Percentiles rank a stretch among this genome's conserved stretches.
Conservation (phyloP, 2,113 vertebrate species). For the Falco punctatus region DNA sequence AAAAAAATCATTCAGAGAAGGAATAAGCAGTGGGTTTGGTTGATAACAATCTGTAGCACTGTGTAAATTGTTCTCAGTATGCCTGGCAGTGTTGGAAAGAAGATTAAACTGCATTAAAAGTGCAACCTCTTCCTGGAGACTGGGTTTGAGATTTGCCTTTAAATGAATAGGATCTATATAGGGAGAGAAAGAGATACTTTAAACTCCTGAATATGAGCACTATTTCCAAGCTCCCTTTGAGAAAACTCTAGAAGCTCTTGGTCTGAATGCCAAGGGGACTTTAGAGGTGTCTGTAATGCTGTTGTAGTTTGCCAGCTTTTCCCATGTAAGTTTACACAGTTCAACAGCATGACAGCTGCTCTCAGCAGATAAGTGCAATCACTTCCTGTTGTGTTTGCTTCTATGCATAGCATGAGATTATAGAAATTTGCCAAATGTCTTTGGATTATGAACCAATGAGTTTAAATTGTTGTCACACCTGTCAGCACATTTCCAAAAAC, state of each 20-base stretch:
- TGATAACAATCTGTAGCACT: not conserved
- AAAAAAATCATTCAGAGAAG: not conserved
- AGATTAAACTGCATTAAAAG: not conserved
- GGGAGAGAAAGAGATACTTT: not conserved
- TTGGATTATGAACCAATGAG: accelerated
- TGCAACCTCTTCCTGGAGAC: not conserved
- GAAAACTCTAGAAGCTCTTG: not conserved
- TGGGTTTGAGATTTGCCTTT: not conserved
- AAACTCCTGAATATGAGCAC: not conserved
- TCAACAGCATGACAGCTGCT: not conserved
- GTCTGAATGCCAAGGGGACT: not conserved
- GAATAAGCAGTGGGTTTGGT: not conserved
- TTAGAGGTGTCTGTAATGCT: not conserved
- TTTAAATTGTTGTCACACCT: not conserved
- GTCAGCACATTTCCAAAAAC: not conserved
- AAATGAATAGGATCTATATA: not conserved
- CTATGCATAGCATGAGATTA: not conserved
- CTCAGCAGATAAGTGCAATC: not conserved
- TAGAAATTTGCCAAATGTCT: not conserved
- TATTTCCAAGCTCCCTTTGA: not conserved
- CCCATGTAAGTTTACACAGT: not conserved
- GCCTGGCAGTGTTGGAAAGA: not conserved
- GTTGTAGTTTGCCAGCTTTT: not conserved
- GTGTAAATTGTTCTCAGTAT: not conserved
- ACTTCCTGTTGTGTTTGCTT: not conserved